phyloP scores from a whole-genome alignment of 2,113 vertebrate species.

The Hippocampus guttulatus region DNA sequence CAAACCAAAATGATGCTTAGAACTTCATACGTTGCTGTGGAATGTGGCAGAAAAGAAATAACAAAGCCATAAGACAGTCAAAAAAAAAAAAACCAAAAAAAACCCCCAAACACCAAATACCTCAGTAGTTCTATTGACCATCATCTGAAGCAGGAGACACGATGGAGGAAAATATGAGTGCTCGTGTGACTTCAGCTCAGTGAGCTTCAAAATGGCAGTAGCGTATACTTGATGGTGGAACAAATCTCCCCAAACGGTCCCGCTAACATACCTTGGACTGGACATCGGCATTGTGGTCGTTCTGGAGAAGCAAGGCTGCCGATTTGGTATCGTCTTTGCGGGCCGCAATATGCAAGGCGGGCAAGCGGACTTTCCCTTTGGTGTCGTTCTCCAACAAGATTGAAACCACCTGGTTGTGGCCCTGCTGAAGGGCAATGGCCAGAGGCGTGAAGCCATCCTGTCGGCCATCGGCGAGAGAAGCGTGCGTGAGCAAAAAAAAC shows the following conservation, averaged over 20 bases:
- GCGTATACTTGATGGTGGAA: neutral
- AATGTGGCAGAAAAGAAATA: neutral
- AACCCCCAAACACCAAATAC: constrained; percentile 67
- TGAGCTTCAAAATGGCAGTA: neutral
- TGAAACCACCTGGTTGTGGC: constrained; percentile 96
- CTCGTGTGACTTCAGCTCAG: neutral
- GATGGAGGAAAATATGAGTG: constrained; percentile 51
- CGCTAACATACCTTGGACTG: constrained; percentile 88
- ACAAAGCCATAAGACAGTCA: neutral
- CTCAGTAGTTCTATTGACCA: constrained; percentile 99
- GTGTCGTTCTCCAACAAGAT: constrained; percentile 95
- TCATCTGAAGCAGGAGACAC: constrained; percentile 90
- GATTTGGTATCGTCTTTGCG: constrained; percentile 98
- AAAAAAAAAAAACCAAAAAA: neutral
- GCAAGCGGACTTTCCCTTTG: constrained; percentile 95
- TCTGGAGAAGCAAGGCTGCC: constrained; percentile 91
- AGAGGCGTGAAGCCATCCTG: constrained; percentile 97
- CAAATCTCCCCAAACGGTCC: too few species aligned
- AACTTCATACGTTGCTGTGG: neutral
- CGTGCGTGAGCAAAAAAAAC: neutral
- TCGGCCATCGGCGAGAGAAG: neutral
- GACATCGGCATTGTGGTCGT: constrained; percentile 95
- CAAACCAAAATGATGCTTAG: neutral
- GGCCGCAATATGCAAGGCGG: constrained; percentile 92
- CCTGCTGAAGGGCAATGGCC: constrained; percentile 94